Evolutionary conservation across 1,140 invertebrate species (phyloP).

Genomic region (roundworm (Caenorhabditis elegans)): WBcel235 BX284602.5:7670501-7671000

Average conservation of each 20-base stretch:
- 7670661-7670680: background rate
- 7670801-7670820: background rate
- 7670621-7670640: background rate
- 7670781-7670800: constrained; percentile 1
- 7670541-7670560: background rate
- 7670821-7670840: background rate
- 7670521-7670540: background rate
- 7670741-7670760: background rate
- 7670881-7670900: background rate
- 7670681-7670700: background rate
- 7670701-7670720: background rate
- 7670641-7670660: background rate
- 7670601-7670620: too few relatives aligned
- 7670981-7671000: constrained; percentile 10
- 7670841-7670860: background rate
- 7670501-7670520: background rate
- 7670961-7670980: background rate
- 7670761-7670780: background rate
- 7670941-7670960: background rate
- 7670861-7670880: background rate
- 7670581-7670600: background rate
- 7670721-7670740: background rate
- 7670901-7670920: background rate
- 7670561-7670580: background rate
- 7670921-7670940: background rate